Evolutionary conservation across 2,797 vertebrate species (phyloP).

Genomic region (Fundulus diaphanus): DNA sequence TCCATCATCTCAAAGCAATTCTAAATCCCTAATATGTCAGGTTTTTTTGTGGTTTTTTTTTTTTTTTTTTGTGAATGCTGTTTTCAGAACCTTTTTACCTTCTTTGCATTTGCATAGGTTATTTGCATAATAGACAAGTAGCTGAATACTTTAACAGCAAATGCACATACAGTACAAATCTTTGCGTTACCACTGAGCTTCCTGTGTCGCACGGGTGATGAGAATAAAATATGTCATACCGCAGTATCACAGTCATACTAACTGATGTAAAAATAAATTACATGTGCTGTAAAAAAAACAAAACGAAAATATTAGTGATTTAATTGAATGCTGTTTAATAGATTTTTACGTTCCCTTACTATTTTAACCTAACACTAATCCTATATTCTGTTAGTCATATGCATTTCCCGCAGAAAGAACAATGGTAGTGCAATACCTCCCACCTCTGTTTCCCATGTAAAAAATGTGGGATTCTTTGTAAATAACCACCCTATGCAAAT

Average conservation of each 20-base stretch:
- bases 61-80: neutral
- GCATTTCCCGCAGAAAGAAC: neutral
- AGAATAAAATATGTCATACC: neutral
- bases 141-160: neutral
- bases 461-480: neutral
- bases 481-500: neutral
- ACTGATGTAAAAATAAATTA: neutral
- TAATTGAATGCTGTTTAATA: no score
- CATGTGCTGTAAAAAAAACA: neutral
- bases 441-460: neutral
- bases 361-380: no score
- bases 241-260: neutral
- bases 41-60: neutral
- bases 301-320: neutral
- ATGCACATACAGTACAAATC: neutral
- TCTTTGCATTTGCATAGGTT: neutral
- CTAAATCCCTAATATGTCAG: neutral
- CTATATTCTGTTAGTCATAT: neutral
- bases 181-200: neutral
- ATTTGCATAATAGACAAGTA: no score
- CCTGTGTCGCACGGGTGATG: neutral
- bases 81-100: neutral
- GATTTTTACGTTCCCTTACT: no score
- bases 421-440: neutral
- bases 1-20: neutral